Percentiles rank a stretch among this genome's conserved stretches.
phyloP scores from a whole-genome alignment of 2,888 invertebrate genomes.

The Sarcophaga subvicina region DNA sequence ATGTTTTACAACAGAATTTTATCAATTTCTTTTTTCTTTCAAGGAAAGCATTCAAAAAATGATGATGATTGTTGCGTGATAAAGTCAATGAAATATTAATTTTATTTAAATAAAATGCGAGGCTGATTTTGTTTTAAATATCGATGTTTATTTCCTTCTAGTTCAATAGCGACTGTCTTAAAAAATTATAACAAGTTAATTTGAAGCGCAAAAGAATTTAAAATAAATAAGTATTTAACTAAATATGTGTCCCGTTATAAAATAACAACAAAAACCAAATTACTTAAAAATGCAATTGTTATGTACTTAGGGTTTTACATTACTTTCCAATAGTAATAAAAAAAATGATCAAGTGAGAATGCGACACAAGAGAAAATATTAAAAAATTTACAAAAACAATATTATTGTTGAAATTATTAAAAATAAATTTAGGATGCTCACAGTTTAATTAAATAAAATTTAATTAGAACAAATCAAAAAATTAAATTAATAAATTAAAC shows the following conservation, averaged over 20 bases:
- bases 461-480: too few species aligned
- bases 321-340: slow-evolving; percentile 5
- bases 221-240: slow-evolving; percentile 2
- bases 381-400: neutral
- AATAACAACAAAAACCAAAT: neutral
- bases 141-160: too few species aligned
- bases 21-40: too few species aligned
- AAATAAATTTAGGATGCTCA: neutral
- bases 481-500: neutral
- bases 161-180: too few species aligned
- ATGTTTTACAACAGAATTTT: too few species aligned
- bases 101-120: too few species aligned
- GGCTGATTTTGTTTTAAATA: too few species aligned
- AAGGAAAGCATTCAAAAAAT: too few species aligned
- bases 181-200: neutral
- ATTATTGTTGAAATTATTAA: neutral
- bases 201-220: neutral
- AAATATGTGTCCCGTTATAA: neutral
- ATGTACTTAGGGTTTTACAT: slow-evolving; percentile 2
- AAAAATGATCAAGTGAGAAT: slow-evolving; percentile 1
- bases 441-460: neutral
- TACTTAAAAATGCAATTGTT: neutral
- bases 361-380: neutral
- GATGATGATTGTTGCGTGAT: too few species aligned
- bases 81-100: too few species aligned